These are phyloP conservation scores for Adineta ricciae DNA, from an alignment of 2,888 invertebrate species.

Conservation along the genomic window DNA sequence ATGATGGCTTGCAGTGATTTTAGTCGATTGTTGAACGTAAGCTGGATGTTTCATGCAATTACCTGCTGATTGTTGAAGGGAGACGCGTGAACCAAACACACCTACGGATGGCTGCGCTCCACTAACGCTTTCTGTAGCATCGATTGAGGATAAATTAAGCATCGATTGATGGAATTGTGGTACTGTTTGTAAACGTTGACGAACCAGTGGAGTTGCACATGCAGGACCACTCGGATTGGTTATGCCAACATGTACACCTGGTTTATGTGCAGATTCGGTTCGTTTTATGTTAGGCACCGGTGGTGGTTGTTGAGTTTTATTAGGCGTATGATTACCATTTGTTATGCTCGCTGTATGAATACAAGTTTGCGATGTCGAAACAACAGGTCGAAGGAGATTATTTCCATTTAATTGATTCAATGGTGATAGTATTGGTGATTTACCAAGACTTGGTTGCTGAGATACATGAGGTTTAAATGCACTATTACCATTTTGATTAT, in stretches of 20 bases:
- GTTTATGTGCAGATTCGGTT: slow-evolving; percentile 11
- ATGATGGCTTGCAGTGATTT: background rate
- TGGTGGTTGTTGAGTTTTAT: background rate
- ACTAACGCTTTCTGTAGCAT: background rate
- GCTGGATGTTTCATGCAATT: slow-evolving; percentile 2
- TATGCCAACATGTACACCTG: background rate
- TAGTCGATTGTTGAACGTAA: background rate
- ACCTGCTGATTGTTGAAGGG: background rate
- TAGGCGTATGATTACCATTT: background rate
- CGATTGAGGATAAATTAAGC: background rate
- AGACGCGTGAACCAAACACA: background rate
- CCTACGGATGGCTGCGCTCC: background rate
- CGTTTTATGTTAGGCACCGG: slow-evolving; percentile 15
- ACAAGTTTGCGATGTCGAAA: background rate
- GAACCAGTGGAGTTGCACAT: background rate
- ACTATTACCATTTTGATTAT: background rate
- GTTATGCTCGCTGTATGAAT: background rate
- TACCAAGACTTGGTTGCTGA: background rate
- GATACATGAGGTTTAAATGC: slow-evolving; percentile 15
- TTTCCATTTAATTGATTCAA: background rate
- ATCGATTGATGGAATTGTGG: background rate
- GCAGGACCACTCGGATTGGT: background rate
- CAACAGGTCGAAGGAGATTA: background rate
- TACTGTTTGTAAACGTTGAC: background rate
- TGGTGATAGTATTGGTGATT: background rate